Percentiles rank a stretch among this genome's conserved stretches.
phyloP scores from a whole-genome alignment of 2,113 vertebrate genomes.

The Sceloporus tristichus region DNA sequence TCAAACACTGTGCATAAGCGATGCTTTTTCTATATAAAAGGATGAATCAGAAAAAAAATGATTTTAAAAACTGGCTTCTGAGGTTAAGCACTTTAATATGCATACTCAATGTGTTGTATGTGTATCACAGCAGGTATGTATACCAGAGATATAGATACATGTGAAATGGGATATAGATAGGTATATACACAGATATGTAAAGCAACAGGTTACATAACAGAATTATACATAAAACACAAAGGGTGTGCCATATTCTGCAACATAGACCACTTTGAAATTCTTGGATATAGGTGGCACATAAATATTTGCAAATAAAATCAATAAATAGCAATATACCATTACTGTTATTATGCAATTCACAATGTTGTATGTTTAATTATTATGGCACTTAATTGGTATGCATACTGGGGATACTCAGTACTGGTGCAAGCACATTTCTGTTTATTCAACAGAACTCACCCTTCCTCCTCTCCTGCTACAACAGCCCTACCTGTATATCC shows the following conservation, averaged over 20 bases:
- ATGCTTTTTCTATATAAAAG: neutral
- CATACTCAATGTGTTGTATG: too few species aligned
- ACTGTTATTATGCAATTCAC: neutral
- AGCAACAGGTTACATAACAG: too few species aligned
- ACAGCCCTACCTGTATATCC: neutral
- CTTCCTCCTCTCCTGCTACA: neutral
- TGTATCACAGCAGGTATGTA: too few species aligned
- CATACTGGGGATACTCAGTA: neutral
- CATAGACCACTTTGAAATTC: too few species aligned
- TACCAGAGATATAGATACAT: too few species aligned
- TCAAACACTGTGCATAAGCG: neutral
- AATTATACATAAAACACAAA: neutral
- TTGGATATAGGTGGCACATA: too few species aligned
- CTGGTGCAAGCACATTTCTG: neutral
- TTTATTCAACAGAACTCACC: neutral
- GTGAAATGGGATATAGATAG: too few species aligned
- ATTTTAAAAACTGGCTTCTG: neutral
- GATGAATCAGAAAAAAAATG: neutral
- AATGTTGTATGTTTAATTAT: neutral
- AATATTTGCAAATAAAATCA: too few species aligned
- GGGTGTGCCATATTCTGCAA: neutral
- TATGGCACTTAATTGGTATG: neutral
- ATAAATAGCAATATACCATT: neutral
- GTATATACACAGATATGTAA: too few species aligned
- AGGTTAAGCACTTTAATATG: neutral